Conservation (phyloP, 1,140 invertebrate genomes). For the Cydia fagiglandana region DNA sequence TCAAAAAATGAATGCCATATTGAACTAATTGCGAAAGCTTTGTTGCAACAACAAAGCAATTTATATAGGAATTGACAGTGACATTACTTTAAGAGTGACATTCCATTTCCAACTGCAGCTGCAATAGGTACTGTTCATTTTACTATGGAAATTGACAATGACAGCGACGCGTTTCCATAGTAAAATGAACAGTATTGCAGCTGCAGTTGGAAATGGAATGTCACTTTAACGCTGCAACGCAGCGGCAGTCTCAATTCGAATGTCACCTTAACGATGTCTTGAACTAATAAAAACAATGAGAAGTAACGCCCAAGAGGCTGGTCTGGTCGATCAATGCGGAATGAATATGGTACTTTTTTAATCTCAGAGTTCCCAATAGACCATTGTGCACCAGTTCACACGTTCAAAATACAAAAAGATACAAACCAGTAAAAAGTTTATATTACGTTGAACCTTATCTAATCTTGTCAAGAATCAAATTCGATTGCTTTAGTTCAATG, state of each 20-base stretch:
- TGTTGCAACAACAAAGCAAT: too few species aligned
- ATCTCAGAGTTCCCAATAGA: conserved; percentile 11
- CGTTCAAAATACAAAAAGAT: neutral
- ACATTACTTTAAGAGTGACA: too few species aligned
- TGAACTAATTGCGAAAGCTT: too few species aligned
- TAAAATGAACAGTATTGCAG: too few species aligned
- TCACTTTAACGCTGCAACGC: too few species aligned
- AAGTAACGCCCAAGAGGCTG: neutral
- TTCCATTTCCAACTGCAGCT: too few species aligned
- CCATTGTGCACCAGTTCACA: conserved; percentile 7
- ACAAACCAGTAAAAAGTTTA: neutral
- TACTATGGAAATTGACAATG: too few species aligned
- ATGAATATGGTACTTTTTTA: conserved; percentile 21
- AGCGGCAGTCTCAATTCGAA: neutral
- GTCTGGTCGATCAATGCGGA: conserved; percentile 21
- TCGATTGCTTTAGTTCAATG: neutral
- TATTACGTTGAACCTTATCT: neutral
- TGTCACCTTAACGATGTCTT: neutral
- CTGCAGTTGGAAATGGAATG: too few species aligned
- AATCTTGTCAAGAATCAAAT: neutral
- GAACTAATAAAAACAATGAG: neutral
- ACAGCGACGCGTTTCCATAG: too few species aligned
- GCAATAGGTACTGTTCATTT: too few species aligned
- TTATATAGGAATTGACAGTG: too few species aligned
- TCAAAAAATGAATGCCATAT: too few species aligned